Percentiles rank a stretch among this genome's conserved stretches.
Conservation (phyloP, 53 echinoderm and acorn worm species). For the Henricia sp. region DNA sequence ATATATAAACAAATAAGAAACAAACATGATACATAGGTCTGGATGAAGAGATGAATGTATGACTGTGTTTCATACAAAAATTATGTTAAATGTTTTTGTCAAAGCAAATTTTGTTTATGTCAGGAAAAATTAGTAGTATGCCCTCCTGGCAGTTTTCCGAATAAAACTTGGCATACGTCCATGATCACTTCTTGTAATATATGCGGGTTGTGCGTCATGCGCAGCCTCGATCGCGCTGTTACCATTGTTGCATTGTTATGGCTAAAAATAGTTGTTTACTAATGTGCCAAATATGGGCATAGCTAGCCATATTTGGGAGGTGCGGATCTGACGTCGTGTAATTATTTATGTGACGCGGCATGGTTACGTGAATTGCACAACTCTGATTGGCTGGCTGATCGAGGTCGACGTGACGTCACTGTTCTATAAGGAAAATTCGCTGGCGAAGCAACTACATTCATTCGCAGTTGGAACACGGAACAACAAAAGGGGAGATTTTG, state of each 20-base stretch:
- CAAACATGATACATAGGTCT: no score
- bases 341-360: slow-evolving; percentile 59
- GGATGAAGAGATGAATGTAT: no score
- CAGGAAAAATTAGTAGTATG: no score
- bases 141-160: no score
- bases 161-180: slow-evolving; percentile 39
- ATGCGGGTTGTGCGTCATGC: slow-evolving; percentile 33
- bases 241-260: slow-evolving; percentile 28
- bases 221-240: slow-evolving; percentile 1
- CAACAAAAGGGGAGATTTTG: slow-evolving; percentile 6
- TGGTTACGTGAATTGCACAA: slow-evolving; percentile 44
- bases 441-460: slow-evolving; percentile 43
- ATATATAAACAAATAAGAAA: no score
- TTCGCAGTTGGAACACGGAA: slow-evolving; percentile 48
- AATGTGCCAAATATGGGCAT: slow-evolving; percentile 38
- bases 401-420: slow-evolving; percentile 52
- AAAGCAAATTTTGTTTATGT: no score
- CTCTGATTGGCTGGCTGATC: slow-evolving; percentile 47
- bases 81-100: no score
- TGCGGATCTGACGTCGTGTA: slow-evolving; percentile 38
- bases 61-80: no score
- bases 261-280: slow-evolving; percentile 75
- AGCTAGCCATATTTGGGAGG: slow-evolving; percentile 36
- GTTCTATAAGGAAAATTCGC: slow-evolving; percentile 41
- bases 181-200: slow-evolving; percentile 2